A percentile compares a stretch with the other conserved stretches of the same genome.
Conservation (phyloP, 2,888 invertebrate genomes). For the Clistopyga incitator region DNA sequence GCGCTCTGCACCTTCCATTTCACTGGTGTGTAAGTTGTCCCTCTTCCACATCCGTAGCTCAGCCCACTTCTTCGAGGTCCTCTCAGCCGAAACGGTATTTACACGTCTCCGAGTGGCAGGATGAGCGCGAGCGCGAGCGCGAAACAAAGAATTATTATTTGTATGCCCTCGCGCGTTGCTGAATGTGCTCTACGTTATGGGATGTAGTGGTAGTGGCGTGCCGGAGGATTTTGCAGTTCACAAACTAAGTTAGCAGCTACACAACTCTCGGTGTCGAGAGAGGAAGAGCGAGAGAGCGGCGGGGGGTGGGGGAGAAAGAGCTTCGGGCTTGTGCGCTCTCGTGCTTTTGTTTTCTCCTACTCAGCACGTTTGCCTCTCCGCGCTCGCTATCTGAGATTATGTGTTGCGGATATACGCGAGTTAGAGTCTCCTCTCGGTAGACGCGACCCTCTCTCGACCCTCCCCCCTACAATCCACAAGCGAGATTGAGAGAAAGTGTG, state of each 20-base stretch:
- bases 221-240: conserved; percentile 83
- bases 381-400: conserved; percentile 79
- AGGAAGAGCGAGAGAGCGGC: conserved; percentile 47
- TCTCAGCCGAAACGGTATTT: conserved; percentile 76
- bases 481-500: conserved; percentile 63
- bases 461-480: conserved; percentile 29
- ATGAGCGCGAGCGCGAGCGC: conserved; percentile 66
- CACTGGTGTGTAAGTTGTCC: conserved; percentile 59
- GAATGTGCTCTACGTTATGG: conserved; percentile 53
- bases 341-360: conserved; percentile 52
- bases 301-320: conserved; percentile 48
- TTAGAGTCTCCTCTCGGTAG: conserved; percentile 68
- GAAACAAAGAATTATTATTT: conserved; percentile 83
- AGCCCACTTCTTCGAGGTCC: conserved; percentile 56
- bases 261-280: conserved; percentile 71
- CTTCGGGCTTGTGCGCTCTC: conserved; percentile 47
- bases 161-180: conserved; percentile 75
- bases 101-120: conserved; percentile 78
- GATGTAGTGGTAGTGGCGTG: conserved; percentile 68
- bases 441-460: conserved; percentile 61
- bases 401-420: conserved; percentile 77
- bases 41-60: conserved; percentile 65
- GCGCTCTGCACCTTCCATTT: conserved; percentile 56
- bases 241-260: conserved; percentile 83
- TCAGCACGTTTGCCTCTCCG: conserved; percentile 42